phyloP scores from a whole-genome alignment of 2,113 vertebrate genomes.

The Zapornia atra region DNA sequence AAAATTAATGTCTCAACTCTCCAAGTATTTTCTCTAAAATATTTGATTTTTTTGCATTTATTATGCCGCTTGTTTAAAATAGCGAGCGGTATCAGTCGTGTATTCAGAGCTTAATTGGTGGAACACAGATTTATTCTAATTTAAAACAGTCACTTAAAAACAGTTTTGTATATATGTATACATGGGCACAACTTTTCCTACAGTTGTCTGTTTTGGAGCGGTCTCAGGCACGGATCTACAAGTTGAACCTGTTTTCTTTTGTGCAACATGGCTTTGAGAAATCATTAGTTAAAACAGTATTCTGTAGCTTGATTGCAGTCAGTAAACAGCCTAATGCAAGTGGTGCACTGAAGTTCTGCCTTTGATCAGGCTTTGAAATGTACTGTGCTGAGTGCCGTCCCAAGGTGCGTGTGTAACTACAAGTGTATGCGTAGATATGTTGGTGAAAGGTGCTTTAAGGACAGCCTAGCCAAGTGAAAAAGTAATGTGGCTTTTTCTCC shows the following conservation, averaged over 20 bases:
- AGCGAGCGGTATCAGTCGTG: conserved; percentile 20
- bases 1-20: conserved; percentile 76
- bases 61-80: conserved; percentile 66
- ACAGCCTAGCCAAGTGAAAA: not conserved
- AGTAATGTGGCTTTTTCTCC: not conserved
- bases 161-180: conserved; percentile 69
- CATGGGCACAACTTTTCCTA: conserved; percentile 62
- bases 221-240: conserved; percentile 46
- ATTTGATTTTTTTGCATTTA: conserved; percentile 79
- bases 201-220: conserved; percentile 68
- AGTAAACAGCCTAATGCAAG: not conserved
- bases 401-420: accelerated
- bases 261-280: conserved; percentile 47
- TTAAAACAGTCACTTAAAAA: conserved; percentile 68
- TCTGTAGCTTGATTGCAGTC: not conserved
- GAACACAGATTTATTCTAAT: conserved; percentile 68
- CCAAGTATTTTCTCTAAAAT: conserved; percentile 77
- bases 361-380: not conserved
- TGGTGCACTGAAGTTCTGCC: not conserved
- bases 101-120: conserved; percentile 65
- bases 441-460: not conserved
- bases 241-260: conserved; percentile 56
- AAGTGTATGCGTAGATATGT: not conserved
- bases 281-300: conserved; percentile 16
- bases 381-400: not conserved